Evolutionary conservation across 1,140 invertebrate species (phyloP).

Genomic region (Oedothorax gibbosus): DNA sequence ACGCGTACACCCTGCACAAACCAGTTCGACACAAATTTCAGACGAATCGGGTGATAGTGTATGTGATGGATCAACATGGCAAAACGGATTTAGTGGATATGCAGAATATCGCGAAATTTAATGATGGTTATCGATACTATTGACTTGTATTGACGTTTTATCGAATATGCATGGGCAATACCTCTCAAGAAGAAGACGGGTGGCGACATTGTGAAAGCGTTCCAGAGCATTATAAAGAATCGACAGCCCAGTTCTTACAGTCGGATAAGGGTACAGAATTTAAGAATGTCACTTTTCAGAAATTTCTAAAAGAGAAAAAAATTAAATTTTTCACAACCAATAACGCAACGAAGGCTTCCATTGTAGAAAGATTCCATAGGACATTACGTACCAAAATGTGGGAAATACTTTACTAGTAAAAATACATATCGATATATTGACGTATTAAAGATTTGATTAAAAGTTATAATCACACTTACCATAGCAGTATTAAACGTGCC

Average conservation of each 20-base stretch:
- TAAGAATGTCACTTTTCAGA: too few species aligned
- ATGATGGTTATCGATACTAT: slow-evolving; percentile 19
- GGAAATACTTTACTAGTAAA: too few species aligned
- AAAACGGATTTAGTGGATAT: slow-evolving; percentile 28
- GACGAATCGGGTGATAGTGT: slow-evolving; percentile 21
- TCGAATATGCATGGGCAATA: not conserved
- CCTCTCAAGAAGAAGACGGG: slow-evolving; percentile 14
- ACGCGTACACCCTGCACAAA: slow-evolving; percentile 27
- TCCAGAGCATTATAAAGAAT: not conserved
- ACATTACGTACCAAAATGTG: too few species aligned
- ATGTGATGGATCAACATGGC: slow-evolving; percentile 5
- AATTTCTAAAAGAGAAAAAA: too few species aligned
- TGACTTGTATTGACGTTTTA: not conserved
- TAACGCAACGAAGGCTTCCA: too few species aligned
- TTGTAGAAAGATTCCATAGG: too few species aligned
- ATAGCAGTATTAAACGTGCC: slow-evolving; percentile 7
- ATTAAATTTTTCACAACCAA: too few species aligned
- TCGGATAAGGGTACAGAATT: too few species aligned
- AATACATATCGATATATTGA: not conserved
- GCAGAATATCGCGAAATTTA: not conserved
- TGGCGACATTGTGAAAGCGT: not conserved
- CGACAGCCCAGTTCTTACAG: too few species aligned
- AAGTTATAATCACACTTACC: slow-evolving; percentile 10
- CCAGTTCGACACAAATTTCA: not conserved
- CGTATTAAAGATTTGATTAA: slow-evolving; percentile 6